These are phyloP conservation scores for Drosophila jambulina DNA, from an alignment of 1,140 invertebrate genomes.

Conservation along the genomic window DNA sequence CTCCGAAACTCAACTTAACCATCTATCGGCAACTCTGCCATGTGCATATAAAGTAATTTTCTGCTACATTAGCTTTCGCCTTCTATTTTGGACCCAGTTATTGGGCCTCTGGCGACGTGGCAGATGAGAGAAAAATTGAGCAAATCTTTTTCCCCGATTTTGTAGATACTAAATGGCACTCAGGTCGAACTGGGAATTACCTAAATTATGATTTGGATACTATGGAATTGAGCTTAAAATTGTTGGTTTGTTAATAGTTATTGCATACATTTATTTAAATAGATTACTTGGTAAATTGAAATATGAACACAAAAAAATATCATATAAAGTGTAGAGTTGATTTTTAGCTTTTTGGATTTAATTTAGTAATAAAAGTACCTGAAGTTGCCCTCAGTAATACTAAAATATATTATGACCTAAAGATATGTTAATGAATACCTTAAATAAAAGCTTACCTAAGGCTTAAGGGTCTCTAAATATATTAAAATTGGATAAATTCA, in stretches of 20 bases:
- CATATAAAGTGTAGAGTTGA: background rate
- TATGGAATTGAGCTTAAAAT: background rate
- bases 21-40: constrained; percentile 75
- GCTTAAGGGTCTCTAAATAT: background rate
- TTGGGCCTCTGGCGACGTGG: background rate
- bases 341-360: background rate
- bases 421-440: background rate
- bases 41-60: constrained; percentile 82
- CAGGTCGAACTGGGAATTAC: constrained; percentile 35
- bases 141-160: constrained; percentile 25
- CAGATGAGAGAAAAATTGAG: constrained; percentile 37
- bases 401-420: background rate
- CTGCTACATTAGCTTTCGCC: constrained; percentile 75
- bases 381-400: background rate
- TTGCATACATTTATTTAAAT: too few species aligned
- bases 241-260: accelerated
- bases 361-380: background rate
- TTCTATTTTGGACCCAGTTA: constrained; percentile 43
- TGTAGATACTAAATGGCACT: background rate
- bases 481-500: too few species aligned
- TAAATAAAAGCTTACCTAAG: background rate
- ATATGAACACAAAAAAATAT: background rate
- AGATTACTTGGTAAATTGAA: background rate
- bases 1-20: constrained; percentile 37
- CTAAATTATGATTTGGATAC: constrained; percentile 2